Conservation (phyloP, 2,797 vertebrate genomes). For the Falco rusticolus region DNA sequence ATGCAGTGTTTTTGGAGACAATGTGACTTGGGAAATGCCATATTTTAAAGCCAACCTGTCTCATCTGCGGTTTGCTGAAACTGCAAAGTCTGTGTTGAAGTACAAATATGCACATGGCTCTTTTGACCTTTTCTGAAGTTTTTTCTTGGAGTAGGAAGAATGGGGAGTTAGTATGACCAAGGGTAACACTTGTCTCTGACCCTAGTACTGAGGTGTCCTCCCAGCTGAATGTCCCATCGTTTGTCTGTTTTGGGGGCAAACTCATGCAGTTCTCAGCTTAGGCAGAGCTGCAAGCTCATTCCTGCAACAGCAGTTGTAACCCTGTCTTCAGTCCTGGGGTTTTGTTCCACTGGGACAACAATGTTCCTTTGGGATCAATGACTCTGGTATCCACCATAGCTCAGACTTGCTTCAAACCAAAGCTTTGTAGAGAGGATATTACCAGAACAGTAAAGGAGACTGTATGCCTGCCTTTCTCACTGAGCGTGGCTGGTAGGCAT, state of each 20-base stretch:
- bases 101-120: background rate
- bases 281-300: background rate
- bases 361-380: background rate
- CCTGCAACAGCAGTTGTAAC: background rate
- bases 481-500: background rate
- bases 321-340: background rate
- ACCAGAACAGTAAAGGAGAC: background rate
- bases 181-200: background rate
- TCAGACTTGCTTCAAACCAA: background rate
- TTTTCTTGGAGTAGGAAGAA: background rate
- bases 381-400: background rate
- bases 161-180: background rate
- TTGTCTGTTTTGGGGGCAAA: background rate
- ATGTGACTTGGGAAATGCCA: background rate
- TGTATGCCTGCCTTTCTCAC: background rate
- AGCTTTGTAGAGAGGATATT: background rate
- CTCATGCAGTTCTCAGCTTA: background rate
- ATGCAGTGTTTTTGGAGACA: background rate
- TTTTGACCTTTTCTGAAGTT: background rate
- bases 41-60: background rate
- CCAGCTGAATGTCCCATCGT: background rate
- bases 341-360: background rate
- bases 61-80: background rate
- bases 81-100: background rate
- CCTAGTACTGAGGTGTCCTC: background rate